Base-by-base conservation (phyloP, 1,140 invertebrate genomes). In the Microplitis mediator region DNA sequence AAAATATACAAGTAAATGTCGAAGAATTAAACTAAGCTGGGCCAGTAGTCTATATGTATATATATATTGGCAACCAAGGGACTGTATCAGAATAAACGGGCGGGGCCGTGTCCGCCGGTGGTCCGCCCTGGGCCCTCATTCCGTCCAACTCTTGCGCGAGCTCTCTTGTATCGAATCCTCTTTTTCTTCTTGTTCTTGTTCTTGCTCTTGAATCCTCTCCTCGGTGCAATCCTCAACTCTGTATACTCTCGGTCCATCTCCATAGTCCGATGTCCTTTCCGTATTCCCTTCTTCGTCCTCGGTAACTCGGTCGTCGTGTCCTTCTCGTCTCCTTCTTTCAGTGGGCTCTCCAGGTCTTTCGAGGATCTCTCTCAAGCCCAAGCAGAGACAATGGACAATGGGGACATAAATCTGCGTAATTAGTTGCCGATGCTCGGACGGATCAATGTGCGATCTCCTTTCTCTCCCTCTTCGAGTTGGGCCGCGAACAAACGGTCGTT, bases 341-440 rank as follows among this genome's bases (percentile, higher is more conserved):
- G 39, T 3, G 39, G 0, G 23, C 23, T 56, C 65, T 54, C 74
- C 50, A 36, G 61, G 71, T 69, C 31, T 77, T 77, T 72, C 76
- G 34, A 34, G 56, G 58, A 51, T 69, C 68, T 73, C 45, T 69
- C 77, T 74, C 74, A 69, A 62, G 45, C 60, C 34, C 51, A 50
- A 35, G 39, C 54, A 32, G 81, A 88, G 87, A 90, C 88, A 90
- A 90, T 90, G 88, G 88, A 90, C 89, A 90, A 90, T 90, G 86
- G 89, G 85, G 84, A 89, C 89, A 90, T 90, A 90, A 90, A 90
- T 90, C 89, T 89, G 88, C 86, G 89, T 90, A 90, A 90, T 90
- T 90, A 90, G 89, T 90, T 89, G 89, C 88, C 87, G 85, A 86
- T 87, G 84, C 83, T 79, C 81, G 80, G 79, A 82, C 80, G 85